Conservation (phyloP, 2,797 vertebrate genomes). For the Pterois miles region DNA sequence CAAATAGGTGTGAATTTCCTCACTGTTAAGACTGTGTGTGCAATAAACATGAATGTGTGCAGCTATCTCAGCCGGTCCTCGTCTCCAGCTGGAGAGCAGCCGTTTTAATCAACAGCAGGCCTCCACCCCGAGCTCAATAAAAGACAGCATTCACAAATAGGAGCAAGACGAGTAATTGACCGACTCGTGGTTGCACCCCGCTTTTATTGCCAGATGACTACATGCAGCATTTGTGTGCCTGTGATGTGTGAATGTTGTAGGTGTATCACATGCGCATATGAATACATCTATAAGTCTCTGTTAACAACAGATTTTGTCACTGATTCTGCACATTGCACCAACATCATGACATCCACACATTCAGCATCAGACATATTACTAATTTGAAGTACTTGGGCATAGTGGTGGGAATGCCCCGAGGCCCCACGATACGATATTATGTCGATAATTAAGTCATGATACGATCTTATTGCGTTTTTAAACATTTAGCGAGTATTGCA, state of each 20-base stretch:
- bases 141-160: conserved; percentile 79
- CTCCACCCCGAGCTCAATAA: conserved; percentile 80
- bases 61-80: conserved; percentile 67
- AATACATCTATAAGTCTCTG: conserved; percentile 13
- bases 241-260: conserved; percentile 29
- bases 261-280: conserved; percentile 18
- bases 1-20: conserved; percentile 76
- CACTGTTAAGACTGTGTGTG: conserved; percentile 55
- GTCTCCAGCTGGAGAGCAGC: conserved; percentile 77
- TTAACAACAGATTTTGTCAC: conserved; percentile 9
- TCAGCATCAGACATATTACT: neutral
- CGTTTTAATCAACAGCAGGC: conserved; percentile 83
- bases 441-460: no score
- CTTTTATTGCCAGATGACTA: conserved; percentile 79
- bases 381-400: neutral
- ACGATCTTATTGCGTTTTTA: no score
- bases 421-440: no score
- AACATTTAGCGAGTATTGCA: no score
- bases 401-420: no score
- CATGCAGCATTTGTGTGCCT: conserved; percentile 49
- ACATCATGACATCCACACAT: conserved; percentile 12
- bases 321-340: conserved; percentile 4
- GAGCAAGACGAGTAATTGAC: conserved; percentile 77
- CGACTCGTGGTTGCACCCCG: conserved; percentile 67
- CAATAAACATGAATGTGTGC: conserved; percentile 67